Evolutionary conservation across 1,140 invertebrate genomes (phyloP).

Genomic region (Aphaenogaster rudis): DNA sequence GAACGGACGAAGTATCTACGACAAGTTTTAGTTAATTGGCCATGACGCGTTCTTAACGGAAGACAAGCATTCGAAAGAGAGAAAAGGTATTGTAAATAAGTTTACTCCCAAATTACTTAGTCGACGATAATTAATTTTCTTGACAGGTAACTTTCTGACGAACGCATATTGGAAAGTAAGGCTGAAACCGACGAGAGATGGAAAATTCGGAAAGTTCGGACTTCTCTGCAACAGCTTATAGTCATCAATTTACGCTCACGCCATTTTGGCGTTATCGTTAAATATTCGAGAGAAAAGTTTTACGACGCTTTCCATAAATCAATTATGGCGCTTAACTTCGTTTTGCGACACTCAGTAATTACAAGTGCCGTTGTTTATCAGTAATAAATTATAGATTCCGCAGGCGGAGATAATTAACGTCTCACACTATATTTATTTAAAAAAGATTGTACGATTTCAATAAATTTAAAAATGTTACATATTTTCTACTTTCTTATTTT

Average conservation of each 20-base stretch:
- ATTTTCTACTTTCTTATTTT: background rate
- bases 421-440: background rate
- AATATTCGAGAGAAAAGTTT: conserved; percentile 57
- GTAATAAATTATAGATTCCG: conserved; percentile 38
- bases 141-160: conserved; percentile 43
- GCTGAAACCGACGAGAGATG: conserved; percentile 37
- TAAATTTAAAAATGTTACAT: background rate
- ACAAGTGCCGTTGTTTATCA: conserved; percentile 38
- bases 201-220: conserved; percentile 56
- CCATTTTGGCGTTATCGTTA: conserved; percentile 48
- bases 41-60: conserved; percentile 5
- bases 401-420: background rate
- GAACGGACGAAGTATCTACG: conserved; percentile 23
- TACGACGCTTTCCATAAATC: conserved; percentile 30
- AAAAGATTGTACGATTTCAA: background rate
- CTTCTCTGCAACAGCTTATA: conserved; percentile 30
- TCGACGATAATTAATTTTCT: conserved; percentile 44
- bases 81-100: conserved; percentile 27
- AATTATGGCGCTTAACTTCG: conserved; percentile 40
- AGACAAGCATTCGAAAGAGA: background rate
- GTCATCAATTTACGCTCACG: conserved; percentile 49
- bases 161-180: conserved; percentile 39
- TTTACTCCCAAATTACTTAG: conserved; percentile 16
- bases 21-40: conserved; percentile 38
- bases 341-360: conserved; percentile 38